Conservation (phyloP, 2,797 vertebrate genomes). For the Hypotaenidia philippensis region DNA sequence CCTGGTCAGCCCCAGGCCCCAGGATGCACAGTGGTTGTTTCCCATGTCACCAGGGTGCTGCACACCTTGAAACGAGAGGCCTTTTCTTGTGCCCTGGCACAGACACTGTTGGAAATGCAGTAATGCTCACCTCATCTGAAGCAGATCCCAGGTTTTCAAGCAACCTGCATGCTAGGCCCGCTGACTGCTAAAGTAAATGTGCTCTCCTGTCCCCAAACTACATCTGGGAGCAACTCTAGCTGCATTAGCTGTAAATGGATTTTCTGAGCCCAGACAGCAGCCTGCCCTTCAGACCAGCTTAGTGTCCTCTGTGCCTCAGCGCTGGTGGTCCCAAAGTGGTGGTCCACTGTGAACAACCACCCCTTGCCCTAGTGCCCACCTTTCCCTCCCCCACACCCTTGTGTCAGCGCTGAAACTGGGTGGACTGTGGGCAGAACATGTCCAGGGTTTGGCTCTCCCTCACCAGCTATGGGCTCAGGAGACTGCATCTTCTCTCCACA, state of each 20-base stretch:
- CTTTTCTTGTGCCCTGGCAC: neutral
- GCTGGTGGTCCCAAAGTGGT: neutral
- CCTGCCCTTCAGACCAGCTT: neutral
- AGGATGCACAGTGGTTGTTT: neutral
- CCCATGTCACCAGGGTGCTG: accelerated
- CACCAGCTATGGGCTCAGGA: neutral
- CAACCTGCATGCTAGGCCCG: neutral
- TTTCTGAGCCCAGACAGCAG: neutral
- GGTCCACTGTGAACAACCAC: neutral
- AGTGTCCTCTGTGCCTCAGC: neutral
- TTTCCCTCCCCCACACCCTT: accelerated
- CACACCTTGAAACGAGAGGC: neutral
- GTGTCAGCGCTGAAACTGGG: neutral
- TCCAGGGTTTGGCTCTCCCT: accelerated
- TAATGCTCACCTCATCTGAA: neutral
- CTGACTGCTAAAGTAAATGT: neutral
- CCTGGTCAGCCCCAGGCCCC: neutral
- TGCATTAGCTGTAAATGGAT: neutral
- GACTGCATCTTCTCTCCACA: accelerated
- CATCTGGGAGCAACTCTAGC: neutral
- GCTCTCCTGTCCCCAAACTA: neutral
- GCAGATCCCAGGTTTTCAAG: neutral
- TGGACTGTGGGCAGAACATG: accelerated
- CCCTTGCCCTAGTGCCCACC: neutral
- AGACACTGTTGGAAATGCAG: neutral